Percentiles rank a stretch among this genome's conserved stretches.
These are phyloP conservation scores for Tragulus kanchil DNA, from an alignment of 2,113 vertebrate genomes.

Conservation along the genomic window DNA sequence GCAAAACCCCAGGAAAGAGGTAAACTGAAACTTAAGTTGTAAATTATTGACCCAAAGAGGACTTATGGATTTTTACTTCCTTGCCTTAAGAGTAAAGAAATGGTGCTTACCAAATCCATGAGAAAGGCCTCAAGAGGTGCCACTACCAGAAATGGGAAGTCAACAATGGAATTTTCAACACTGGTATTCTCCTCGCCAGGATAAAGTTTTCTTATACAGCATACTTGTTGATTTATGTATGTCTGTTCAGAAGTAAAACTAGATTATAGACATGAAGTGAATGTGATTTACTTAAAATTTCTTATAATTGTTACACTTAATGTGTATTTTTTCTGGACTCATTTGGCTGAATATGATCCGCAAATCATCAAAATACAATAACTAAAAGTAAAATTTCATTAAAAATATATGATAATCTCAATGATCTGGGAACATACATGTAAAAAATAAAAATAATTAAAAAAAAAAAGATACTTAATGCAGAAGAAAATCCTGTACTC, in stretches of 20 bases:
- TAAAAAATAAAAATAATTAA: too few species aligned
- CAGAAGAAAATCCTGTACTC: constrained; percentile 19
- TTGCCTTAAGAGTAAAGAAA: neutral
- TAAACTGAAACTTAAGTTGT: neutral
- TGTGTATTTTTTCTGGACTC: neutral
- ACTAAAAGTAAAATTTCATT: constrained; percentile 15
- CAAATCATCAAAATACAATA: neutral
- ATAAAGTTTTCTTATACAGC: neutral
- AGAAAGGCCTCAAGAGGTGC: neutral
- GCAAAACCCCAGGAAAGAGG: neutral
- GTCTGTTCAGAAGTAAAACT: neutral
- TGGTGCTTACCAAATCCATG: neutral
- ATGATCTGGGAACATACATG: too few species aligned
- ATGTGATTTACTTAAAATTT: constrained; percentile 1
- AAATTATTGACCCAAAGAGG: neutral
- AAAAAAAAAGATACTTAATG: constrained; percentile 45
- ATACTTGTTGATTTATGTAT: neutral
- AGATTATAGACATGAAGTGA: neutral
- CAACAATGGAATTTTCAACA: neutral
- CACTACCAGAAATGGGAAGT: neutral
- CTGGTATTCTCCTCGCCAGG: neutral
- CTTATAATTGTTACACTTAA: neutral
- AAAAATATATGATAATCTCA: neutral
- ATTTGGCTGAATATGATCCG: neutral
- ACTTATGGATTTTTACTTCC: neutral